A percentile compares a stretch with the other conserved stretches of the same genome.
Conservation (phyloP, 2,113 vertebrate species). For the Aldabrachelys gigantea region DNA sequence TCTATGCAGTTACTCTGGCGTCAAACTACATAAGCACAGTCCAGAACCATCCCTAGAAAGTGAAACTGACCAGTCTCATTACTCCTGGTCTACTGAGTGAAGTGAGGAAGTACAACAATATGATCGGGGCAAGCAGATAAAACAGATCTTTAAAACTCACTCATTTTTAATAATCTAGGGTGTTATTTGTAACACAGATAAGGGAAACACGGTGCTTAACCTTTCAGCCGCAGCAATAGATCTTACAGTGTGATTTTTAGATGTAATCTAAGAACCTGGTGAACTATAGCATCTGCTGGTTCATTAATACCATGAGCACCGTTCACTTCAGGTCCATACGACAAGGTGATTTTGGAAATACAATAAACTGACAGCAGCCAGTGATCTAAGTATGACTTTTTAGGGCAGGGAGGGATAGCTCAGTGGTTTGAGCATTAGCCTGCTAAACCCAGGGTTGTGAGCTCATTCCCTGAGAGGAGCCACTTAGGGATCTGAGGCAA, state of each 20-base stretch:
- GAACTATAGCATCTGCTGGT: neutral
- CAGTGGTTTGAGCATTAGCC: no score
- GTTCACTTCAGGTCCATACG: neutral
- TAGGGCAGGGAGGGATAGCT: no score
- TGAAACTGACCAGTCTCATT: neutral
- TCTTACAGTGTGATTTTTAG: neutral
- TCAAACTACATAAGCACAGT: neutral
- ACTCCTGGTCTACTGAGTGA: neutral
- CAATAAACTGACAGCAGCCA: neutral
- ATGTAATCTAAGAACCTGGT: neutral
- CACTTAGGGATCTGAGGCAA: no score
- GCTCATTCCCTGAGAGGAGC: no score
- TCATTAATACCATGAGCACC: fast-evolving
- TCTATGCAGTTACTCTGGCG: neutral
- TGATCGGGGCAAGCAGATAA: neutral
- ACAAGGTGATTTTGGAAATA: neutral
- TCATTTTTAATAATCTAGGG: neutral
- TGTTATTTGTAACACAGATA: neutral
- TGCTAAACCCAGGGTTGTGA: no score
- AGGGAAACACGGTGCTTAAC: neutral
- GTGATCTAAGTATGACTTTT: neutral
- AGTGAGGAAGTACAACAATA: neutral
- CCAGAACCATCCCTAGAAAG: neutral
- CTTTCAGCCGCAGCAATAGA: neutral
- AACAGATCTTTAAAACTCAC: neutral